Evolutionary conservation across 2,888 invertebrate genomes (phyloP), one percentile per base, ranked within the genome.

Genomic region (Mesoligia furuncula): DNA sequence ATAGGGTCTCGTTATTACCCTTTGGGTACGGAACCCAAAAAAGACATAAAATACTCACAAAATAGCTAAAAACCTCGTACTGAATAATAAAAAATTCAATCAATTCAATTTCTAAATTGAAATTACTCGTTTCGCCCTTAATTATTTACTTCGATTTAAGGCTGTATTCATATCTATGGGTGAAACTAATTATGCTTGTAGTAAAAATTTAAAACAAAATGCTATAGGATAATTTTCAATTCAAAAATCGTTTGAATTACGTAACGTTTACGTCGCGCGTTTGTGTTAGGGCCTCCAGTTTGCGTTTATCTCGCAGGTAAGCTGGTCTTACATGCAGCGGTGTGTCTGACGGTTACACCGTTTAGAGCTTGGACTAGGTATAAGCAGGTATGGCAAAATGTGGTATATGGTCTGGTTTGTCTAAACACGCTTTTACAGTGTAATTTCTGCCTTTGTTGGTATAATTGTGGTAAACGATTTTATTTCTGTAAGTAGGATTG

Each of bases 311-410:
- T 54, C n/a, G 17, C 39, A 39, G 54, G 27, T 81, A 74, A 79
- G 65, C 57, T 79, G 73, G 39, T 59, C 31, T 78, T 73, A 73
- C 31, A 79, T 31, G 57, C 11, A 59, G 57, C n/a, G 6, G 17
- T 73, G 31, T 65, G 1, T 74, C 17, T 65, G 65, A 51, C n/a
- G 45, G 39, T 48, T 78, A 48, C 39, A 24, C 11, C 24, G 17
- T 39, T 27, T 20, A 73, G 17, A 72, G 20, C 31, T 17, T 62
- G 36, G 62, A 36, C 24, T 36, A 24, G 13, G n/a, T 15, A 15
- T 36, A 77, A 1, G 17, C 42, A 45, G 20, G 27, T 39, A 31
- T 31, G 20, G 20, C 9, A 11, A 27, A 36, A 36, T 45, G 8
- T 15, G 17, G 2, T 45, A 42, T 27, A 17, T 36, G 9, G 1